A percentile compares a stretch with the other conserved stretches of the same genome.
These are phyloP conservation scores for Triplophysa bombifrons DNA, from an alignment of 2,797 vertebrate species.

Conservation along the genomic window DNA sequence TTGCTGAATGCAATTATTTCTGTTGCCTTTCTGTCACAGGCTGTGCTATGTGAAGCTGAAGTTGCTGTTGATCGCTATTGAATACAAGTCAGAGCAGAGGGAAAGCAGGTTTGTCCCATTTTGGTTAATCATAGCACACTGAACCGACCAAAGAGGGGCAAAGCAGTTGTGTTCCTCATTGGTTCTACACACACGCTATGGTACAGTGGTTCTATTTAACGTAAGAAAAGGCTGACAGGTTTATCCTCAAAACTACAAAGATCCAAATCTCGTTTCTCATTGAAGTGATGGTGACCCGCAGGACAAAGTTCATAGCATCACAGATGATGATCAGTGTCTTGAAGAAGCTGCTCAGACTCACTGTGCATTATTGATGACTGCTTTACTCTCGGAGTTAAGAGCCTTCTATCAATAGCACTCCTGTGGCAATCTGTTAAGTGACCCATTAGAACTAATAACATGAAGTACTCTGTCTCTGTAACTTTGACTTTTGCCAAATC, in stretches of 20 bases:
- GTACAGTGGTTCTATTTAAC: conserved; percentile 2
- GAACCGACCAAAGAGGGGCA: conserved; percentile 45
- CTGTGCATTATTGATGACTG: conserved; percentile 61
- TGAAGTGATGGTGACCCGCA: conserved; percentile 9
- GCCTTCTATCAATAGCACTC: conserved; percentile 63
- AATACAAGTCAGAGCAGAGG: conserved; percentile 97
- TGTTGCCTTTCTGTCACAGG: conserved; percentile 70
- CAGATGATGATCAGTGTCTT: conserved; percentile 44
- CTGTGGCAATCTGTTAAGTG: conserved; percentile 61
- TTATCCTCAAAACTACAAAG: conserved; percentile 6
- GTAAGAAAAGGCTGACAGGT: conserved; percentile 33
- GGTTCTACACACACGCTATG: conserved; percentile 19
- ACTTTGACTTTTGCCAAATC: conserved; percentile 70
- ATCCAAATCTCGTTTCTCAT: conserved; percentile 46
- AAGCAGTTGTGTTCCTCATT: conserved; percentile 52
- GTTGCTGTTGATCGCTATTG: conserved; percentile 98
- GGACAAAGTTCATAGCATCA: conserved; percentile 45
- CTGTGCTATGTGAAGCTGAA: conserved; percentile 99
- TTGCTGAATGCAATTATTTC: neutral
- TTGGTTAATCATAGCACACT: conserved; percentile 29
- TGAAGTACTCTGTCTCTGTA: conserved; percentile 64
- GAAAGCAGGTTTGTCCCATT: conserved; percentile 91
- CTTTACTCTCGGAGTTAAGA: conserved; percentile 52
- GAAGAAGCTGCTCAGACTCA: conserved; percentile 57
- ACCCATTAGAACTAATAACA: conserved; percentile 69